Evolutionary conservation across 53 echinoderm and acorn worm genomes (phyloP).

Genomic region (Stichopus horrens): DNA sequence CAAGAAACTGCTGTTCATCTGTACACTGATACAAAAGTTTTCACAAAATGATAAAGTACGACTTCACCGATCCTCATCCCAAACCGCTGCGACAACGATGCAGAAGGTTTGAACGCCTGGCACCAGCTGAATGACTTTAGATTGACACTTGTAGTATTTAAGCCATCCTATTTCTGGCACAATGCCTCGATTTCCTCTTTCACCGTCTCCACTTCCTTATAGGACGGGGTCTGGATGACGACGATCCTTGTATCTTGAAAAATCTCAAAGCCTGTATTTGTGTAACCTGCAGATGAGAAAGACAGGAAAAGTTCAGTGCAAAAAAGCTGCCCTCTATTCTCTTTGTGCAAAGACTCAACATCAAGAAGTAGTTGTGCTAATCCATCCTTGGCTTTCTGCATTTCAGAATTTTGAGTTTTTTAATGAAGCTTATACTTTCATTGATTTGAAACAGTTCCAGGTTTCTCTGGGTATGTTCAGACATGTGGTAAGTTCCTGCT

Average conservation of each 20-base stretch:
- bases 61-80: background rate
- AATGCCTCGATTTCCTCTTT: constrained; percentile 34
- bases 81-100: background rate
- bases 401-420: no score
- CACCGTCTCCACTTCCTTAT: constrained; percentile 10
- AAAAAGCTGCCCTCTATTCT: constrained; percentile 13
- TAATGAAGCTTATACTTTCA: no score
- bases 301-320: constrained; percentile 35
- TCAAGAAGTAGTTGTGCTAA: no score
- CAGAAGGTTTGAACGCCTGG: background rate
- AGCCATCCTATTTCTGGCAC: constrained; percentile 20
- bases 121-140: background rate
- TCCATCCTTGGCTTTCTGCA: no score
- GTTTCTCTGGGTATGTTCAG: no score
- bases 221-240: background rate
- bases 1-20: background rate
- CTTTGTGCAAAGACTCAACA: background rate
- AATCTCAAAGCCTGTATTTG: no score
- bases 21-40: constrained; percentile 3
- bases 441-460: no score
- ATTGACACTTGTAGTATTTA: background rate
- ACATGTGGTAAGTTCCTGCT: no score
- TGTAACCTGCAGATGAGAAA: constrained; percentile 19
- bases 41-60: constrained; percentile 1
- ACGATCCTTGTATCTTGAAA: background rate